Conservation (phyloP, 1,140 invertebrate species). For the Drosophila serrata region DNA sequence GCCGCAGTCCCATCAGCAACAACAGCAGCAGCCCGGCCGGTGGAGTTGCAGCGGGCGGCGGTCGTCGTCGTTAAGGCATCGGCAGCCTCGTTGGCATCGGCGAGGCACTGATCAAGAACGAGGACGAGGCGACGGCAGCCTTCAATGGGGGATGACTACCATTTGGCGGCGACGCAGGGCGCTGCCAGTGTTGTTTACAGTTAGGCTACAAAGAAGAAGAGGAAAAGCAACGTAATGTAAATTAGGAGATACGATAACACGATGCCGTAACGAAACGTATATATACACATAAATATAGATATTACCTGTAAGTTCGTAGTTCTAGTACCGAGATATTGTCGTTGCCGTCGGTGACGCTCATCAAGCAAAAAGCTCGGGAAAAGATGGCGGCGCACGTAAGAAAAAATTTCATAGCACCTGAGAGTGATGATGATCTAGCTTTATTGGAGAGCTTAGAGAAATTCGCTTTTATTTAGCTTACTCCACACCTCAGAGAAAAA, state of each 20-base stretch:
- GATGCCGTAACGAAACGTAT: constrained; percentile 51
- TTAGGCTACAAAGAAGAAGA: constrained; percentile 86
- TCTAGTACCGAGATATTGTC: constrained; percentile 43
- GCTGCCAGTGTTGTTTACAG: constrained; percentile 88
- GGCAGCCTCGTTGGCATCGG: constrained; percentile 63
- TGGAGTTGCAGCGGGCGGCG: constrained; percentile 10
- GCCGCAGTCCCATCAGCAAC: constrained; percentile 50
- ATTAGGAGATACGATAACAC: constrained; percentile 17
- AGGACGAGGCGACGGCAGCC: constrained; percentile 1
- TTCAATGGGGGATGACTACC: constrained; percentile 81
- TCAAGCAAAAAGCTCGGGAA: too few relatives aligned
- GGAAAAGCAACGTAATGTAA: constrained; percentile 23
- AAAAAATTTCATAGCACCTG: too few relatives aligned
- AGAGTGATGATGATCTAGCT: too few relatives aligned
- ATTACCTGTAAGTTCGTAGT: constrained; percentile 71
- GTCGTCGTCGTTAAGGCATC: constrained; percentile 42
- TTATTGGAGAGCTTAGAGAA: too few relatives aligned
- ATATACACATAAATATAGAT: constrained; percentile 65
- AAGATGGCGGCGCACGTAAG: too few relatives aligned
- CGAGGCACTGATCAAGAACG: constrained; percentile 63
- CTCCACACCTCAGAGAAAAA: too few relatives aligned
- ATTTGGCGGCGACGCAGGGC: constrained; percentile 86
- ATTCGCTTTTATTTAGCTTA: too few relatives aligned
- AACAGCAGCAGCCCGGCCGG: constrained; percentile 55
- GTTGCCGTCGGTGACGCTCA: too few relatives aligned